Base-by-base conservation (phyloP, 2,113 vertebrate genomes). In the Herpetotheres cachinnans region DNA sequence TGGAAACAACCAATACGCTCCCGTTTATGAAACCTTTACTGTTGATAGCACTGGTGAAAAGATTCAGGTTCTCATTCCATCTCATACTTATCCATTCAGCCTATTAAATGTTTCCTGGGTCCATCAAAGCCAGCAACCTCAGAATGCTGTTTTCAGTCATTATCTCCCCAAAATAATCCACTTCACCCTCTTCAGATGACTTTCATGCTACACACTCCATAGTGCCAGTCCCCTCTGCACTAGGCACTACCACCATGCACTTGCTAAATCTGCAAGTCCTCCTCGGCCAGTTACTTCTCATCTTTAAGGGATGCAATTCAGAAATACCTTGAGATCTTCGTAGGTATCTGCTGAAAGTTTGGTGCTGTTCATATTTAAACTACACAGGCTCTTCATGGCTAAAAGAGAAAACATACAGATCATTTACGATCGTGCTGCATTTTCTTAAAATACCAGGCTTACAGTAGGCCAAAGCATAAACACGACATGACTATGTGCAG, bases 341-440 rank as follows among this genome's bases (percentile, higher is more conserved):
- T 99, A 99, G n/a, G 99, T 99, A 97, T 99, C 99, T 5, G 99
- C 99, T 16, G 99, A 99, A 94, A 99, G 99, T 98, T 99, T 99
- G 97, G 99, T 99, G 98, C 99, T 99, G 98, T 99, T 99, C 99
- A 99, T 99, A 86, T 99, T 99, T 97, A 99, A 98, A 95, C 99
- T 99, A 98, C 99, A 99, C 95, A 99, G 98, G 96, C 99, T 99
- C 98, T 99, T 99, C 99, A 99, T 99, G 94, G 99, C 99, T 99
- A 80, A 9, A 81, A 97, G 62, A 97, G 61, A 97, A 89, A 94
- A 95, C 38, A 89, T 49, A 86, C 12, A 59, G 29, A n/a, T 86
- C 14, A 91, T 44, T 95, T 77, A 88, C 17, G 50, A 87, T 58
- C 54, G 40, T 15, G 74, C 29, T 80, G 62, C 58, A 49, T 63